These are phyloP conservation scores for Acrossocheilus fasciatus DNA, from an alignment of 2,797 vertebrate species.

Conservation along the genomic window DNA sequence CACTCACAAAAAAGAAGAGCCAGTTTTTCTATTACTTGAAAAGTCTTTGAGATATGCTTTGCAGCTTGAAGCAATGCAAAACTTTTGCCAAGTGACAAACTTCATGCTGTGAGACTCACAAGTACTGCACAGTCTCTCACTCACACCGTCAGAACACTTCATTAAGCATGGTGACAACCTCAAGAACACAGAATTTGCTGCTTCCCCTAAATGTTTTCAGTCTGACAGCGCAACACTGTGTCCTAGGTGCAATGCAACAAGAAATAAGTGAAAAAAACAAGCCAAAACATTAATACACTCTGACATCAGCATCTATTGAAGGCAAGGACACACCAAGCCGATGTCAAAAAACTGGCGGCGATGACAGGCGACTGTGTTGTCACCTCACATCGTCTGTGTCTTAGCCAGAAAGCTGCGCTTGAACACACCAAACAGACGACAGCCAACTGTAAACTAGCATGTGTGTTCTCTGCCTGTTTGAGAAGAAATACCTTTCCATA, in stretches of 20 bases:
- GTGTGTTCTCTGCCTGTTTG: background rate
- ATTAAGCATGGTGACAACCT: background rate
- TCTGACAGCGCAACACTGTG: background rate
- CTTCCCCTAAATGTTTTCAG: background rate
- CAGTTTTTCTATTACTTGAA: constrained; percentile 4
- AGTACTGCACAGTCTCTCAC: background rate
- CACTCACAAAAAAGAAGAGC: background rate
- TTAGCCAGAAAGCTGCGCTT: background rate
- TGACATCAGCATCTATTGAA: background rate
- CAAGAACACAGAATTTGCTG: background rate
- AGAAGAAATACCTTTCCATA: background rate
- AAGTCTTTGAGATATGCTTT: constrained; percentile 2
- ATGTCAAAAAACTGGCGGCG: background rate
- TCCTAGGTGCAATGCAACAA: background rate
- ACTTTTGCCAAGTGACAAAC: constrained; percentile 10
- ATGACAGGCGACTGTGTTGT: background rate
- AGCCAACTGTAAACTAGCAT: background rate
- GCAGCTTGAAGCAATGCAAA: background rate
- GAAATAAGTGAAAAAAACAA: background rate
- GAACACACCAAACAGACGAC: background rate
- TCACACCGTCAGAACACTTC: constrained; percentile 3
- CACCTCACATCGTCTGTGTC: background rate
- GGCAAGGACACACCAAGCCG: background rate
- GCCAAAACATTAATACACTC: background rate
- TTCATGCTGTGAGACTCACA: constrained; percentile 5